Percentiles rank a stretch among this genome's conserved stretches.
Conservation (phyloP, 2,797 vertebrate species). For the Neopelma chrysocephalum region DNA sequence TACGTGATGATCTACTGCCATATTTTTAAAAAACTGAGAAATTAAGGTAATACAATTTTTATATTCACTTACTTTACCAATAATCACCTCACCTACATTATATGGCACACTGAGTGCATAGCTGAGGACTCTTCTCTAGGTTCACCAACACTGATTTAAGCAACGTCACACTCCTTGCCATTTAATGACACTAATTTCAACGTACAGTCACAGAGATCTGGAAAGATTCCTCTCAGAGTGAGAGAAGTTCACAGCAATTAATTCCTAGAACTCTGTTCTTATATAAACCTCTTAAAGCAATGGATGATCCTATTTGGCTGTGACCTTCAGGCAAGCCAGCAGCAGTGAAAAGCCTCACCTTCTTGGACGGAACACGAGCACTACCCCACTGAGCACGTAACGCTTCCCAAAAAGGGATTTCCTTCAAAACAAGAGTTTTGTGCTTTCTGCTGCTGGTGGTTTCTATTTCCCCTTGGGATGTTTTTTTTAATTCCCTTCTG, state of each 20-base stretch:
- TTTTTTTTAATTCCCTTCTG: not conserved
- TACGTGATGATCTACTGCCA: not conserved
- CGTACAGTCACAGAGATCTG: not conserved
- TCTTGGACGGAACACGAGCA: not conserved
- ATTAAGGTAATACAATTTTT: not conserved
- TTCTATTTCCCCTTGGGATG: not conserved
- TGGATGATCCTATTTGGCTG: not conserved
- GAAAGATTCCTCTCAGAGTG: not conserved
- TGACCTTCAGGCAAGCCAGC: not conserved
- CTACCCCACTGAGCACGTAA: not conserved
- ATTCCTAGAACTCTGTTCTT: conserved; percentile 19
- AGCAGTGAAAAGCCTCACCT: not conserved
- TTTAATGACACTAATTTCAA: not conserved
- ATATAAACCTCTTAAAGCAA: conserved; percentile 3
- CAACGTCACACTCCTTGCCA: not conserved
- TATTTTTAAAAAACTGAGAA: not conserved
- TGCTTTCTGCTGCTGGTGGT: not conserved
- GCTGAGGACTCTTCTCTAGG: not conserved
- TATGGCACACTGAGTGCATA: not conserved
- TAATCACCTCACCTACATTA: not conserved
- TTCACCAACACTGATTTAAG: not conserved
- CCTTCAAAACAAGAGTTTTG: not conserved
- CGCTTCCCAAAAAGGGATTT: not conserved
- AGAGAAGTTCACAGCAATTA: not conserved
- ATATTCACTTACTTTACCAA: not conserved